Evolutionary conservation across 2,113 vertebrate genomes (phyloP), one percentile per base, ranked within the genome.

Genomic region (Benitochromis conjunctus): DNA sequence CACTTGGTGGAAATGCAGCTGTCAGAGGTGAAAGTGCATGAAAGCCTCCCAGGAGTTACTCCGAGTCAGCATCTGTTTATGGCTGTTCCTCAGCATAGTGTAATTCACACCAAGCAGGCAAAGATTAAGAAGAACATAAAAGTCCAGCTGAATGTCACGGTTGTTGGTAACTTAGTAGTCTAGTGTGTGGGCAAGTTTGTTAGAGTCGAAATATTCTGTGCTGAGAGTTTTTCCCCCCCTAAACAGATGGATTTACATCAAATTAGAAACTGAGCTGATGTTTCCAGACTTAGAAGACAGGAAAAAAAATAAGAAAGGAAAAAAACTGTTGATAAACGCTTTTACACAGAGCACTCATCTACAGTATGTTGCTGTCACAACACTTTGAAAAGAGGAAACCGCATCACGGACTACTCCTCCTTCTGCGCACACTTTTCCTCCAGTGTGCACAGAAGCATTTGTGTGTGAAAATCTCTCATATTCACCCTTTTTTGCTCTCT

Each of bases 401-500:
- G 7, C 34, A 56, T 36, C 53, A 69, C 74, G 31, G 51, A 48
- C 62, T 84, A 4, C 24, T 29, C 57, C 56, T 57, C 34, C 21
- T 4, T 13, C 55, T 66, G 62, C 3, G 14, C 12, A 16, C 57
- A 31, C 80, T 83, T 60, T 69, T 81, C 57, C 29, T 41, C n/a
- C 18, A 24, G 31, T 29, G 38, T 53, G 48, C n/a, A 31, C 26
- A 51, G 43, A 66, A 62, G 18, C 21, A 6, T 43, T 41, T 11
- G 38, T 38, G 24, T 21, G 56, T 34, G 10, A 53, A 56, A 76
- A 46, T 9, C 48, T 14, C 16, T 71, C 41, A 66, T 76, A 66
- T 78, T 96, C 91, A 96, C 96, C 88, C 96, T 97, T 88, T 98
- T 99, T 94, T 97, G 96, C 83, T 98, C 97, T 76, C 97, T 95